These are phyloP conservation scores for Oreohelix idahoensis DNA, from an alignment of 1,140 invertebrate genomes.

Conservation along the genomic window DNA sequence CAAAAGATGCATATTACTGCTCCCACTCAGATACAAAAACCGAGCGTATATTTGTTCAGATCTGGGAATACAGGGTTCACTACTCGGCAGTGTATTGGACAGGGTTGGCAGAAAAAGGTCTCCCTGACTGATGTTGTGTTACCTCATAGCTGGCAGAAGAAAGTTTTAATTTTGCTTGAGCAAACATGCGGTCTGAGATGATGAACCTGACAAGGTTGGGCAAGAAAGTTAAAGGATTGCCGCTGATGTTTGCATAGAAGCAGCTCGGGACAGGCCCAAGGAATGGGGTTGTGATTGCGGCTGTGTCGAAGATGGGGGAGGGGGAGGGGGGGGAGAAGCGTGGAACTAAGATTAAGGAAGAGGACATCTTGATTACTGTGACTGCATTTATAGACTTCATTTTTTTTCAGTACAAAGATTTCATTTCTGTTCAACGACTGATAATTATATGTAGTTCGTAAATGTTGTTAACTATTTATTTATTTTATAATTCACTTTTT, in stretches of 20 bases:
- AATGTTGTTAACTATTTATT: no score
- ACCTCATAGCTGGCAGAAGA: slow-evolving; percentile 10
- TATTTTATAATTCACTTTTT: no score
- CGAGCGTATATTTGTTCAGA: no score
- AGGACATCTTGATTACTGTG: no score
- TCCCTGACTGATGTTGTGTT: slow-evolving; percentile 2
- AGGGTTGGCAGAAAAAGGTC: not conserved
- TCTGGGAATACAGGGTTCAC: no score
- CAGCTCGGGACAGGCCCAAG: not conserved
- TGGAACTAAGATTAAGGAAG: not conserved
- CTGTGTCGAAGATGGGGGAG: not conserved
- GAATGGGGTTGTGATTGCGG: not conserved
- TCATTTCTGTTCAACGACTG: no score
- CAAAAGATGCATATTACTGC: no score
- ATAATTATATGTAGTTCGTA: no score
- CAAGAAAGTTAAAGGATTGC: not conserved
- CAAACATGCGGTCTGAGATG: slow-evolving; percentile 35
- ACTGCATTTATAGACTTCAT: no score
- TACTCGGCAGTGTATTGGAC: not conserved
- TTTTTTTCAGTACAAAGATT: no score
- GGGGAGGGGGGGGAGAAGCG: not conserved
- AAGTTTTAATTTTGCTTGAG: slow-evolving; percentile 32
- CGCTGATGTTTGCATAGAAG: not conserved
- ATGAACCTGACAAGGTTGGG: slow-evolving; percentile 20
- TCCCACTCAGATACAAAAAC: no score